phyloP scores from a whole-genome alignment of 2,797 vertebrate species.

The Pseudochromis fuscus region DNA sequence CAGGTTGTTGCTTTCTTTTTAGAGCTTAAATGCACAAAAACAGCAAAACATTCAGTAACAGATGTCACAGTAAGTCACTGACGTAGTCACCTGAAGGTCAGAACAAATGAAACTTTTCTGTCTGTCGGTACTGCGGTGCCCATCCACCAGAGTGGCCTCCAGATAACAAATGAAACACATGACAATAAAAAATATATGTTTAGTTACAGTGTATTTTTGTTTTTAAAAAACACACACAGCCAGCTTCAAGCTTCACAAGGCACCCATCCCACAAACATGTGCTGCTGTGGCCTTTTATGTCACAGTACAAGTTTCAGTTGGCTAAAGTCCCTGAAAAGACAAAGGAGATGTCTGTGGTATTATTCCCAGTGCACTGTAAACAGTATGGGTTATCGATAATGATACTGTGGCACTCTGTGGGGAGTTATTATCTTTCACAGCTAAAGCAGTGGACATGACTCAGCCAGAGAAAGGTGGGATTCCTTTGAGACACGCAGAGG shows the following conservation, averaged over 20 bases:
- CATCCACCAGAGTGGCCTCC: no score
- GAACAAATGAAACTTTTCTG: no score
- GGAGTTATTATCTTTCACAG: slow-evolving; percentile 46
- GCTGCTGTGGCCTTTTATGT: slow-evolving; percentile 6
- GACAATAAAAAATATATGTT: neutral
- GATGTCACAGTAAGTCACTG: no score
- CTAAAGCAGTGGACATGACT: slow-evolving; percentile 13
- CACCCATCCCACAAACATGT: slow-evolving; percentile 23
- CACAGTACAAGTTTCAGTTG: slow-evolving; percentile 62
- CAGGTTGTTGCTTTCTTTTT: no score
- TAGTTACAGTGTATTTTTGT: neutral
- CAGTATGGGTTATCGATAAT: slow-evolving; percentile 26
- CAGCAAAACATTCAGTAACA: no score
- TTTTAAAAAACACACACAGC: neutral
- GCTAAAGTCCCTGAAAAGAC: slow-evolving; percentile 35
- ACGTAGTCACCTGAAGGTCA: no score
- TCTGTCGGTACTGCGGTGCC: no score
- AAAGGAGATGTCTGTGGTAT: slow-evolving; percentile 47
- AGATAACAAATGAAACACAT: neutral
- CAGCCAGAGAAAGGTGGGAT: slow-evolving; percentile 15
- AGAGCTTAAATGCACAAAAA: no score
- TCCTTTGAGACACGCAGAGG: slow-evolving; percentile 6
- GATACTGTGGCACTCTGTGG: slow-evolving; percentile 34
- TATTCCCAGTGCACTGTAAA: slow-evolving; percentile 20
- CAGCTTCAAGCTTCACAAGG: slow-evolving; percentile 2